Evolutionary conservation across 2,888 invertebrate genomes (phyloP).

Genomic region (Leptinotarsa rubiginosa): DNA sequence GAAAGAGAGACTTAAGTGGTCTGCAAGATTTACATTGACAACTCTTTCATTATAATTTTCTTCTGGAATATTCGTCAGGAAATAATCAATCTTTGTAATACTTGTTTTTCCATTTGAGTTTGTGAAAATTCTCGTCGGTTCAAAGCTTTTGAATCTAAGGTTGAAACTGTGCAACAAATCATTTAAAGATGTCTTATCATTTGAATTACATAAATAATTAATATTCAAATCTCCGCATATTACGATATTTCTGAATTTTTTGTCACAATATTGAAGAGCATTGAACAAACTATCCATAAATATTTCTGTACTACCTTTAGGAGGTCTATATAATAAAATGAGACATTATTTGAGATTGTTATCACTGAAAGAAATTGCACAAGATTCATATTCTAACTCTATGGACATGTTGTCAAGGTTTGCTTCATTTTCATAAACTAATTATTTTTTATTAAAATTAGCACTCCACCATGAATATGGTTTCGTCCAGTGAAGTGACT

Average conservation of each 20-base stretch:
- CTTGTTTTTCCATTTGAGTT: not conserved
- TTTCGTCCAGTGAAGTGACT: not conserved
- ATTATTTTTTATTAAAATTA: not conserved
- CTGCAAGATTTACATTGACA: constrained; percentile 10
- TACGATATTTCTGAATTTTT: constrained; percentile 13
- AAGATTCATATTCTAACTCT: constrained; percentile 22
- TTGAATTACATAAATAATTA: not conserved
- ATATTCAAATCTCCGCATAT: constrained; percentile 10
- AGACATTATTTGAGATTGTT: constrained; percentile 6
- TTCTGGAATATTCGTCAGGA: constrained; percentile 14
- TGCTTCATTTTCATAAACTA: too few species aligned
- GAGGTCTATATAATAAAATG: constrained; percentile 13
- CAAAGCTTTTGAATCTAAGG: not conserved
- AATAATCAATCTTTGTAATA: constrained; percentile 11
- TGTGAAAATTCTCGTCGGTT: constrained; percentile 4
- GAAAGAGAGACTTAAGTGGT: not conserved
- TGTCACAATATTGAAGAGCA: constrained; percentile 17
- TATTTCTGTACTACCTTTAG: constrained; percentile 7
- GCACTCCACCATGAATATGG: constrained; percentile 10
- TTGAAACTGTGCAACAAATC: constrained; percentile 2
- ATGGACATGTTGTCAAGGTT: constrained; percentile 16
- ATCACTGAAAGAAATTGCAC: constrained; percentile 8
- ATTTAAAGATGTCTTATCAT: not conserved
- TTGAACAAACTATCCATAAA: constrained; percentile 12
- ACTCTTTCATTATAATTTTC: not conserved